Evolutionary conservation across 2,797 vertebrate genomes (phyloP).

Genomic region (Scomberomorus guttatus): DNA sequence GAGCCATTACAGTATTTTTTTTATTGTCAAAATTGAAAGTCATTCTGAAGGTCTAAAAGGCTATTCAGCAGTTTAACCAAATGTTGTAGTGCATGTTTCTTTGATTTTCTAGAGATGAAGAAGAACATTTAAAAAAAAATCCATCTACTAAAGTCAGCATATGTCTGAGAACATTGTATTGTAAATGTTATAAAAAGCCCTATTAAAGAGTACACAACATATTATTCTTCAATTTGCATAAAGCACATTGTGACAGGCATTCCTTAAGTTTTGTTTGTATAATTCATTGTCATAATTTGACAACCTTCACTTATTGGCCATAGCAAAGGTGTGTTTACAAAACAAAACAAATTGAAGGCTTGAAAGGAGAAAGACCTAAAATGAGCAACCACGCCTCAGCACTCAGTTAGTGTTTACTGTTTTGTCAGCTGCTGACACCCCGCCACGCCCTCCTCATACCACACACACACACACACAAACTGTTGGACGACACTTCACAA

Average conservation of each 20-base stretch:
- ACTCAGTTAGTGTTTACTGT: conserved; percentile 2
- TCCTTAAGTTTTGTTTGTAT: not conserved
- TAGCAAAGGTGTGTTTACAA: conserved; percentile 5
- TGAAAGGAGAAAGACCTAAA: conserved; percentile 17
- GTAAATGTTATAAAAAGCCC: not conserved
- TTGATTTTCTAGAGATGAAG: not conserved
- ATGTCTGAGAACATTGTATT: not conserved
- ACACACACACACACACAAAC: conserved; percentile 6
- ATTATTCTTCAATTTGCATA: conserved; percentile 3
- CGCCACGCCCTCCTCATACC: not conserved
- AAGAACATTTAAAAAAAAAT: not conserved
- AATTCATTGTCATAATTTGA: conserved; percentile 21
- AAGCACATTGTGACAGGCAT: not conserved
- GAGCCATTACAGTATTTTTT: not conserved
- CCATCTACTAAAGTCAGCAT: not conserved
- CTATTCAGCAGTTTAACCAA: conserved; percentile 14
- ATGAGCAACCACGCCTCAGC: conserved; percentile 1
- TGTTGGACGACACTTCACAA: not conserved
- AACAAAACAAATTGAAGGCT: conserved; percentile 1
- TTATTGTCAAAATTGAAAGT: conserved; percentile 15
- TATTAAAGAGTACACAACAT: conserved; percentile 1
- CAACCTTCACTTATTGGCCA: conserved; percentile 15
- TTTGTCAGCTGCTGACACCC: not conserved
- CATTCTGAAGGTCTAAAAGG: conserved; percentile 9
- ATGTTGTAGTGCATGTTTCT: not conserved